Evolutionary conservation across 1,140 invertebrate species (phyloP).

Genomic region (Orchestia grillus): DNA sequence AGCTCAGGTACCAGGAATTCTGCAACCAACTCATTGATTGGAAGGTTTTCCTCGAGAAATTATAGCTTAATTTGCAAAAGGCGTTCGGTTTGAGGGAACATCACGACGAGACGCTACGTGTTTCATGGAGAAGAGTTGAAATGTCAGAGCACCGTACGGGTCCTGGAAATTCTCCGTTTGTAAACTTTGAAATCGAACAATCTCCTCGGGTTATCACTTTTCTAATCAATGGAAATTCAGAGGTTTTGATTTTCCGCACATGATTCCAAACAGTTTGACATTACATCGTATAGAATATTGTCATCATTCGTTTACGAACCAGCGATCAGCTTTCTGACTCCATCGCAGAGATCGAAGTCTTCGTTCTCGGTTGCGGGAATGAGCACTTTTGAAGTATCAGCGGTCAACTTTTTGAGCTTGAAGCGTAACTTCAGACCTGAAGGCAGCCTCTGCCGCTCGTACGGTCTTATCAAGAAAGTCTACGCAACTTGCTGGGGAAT

Average conservation of each 20-base stretch:
- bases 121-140: too few relatives aligned
- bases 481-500: neutral
- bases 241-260: too few relatives aligned
- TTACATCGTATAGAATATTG: neutral
- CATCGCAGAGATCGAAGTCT: neutral
- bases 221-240: too few relatives aligned
- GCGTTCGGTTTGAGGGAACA: too few relatives aligned
- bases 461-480: neutral
- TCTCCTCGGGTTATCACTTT: too few relatives aligned
- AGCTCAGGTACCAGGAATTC: neutral
- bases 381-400: neutral
- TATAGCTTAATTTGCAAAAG: too few relatives aligned
- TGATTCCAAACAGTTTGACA: neutral
- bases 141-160: too few relatives aligned
- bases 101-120: too few relatives aligned
- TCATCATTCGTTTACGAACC: too few relatives aligned
- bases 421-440: neutral
- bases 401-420: neutral
- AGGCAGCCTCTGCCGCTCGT: neutral
- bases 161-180: too few relatives aligned
- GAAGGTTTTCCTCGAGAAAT: neutral
- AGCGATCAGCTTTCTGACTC: neutral
- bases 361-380: neutral
- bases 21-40: neutral
- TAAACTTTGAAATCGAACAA: too few relatives aligned